These are phyloP conservation scores for Chlamydotis undulata DNA, from an alignment of 2,113 vertebrate genomes.

Conservation along the genomic window DNA sequence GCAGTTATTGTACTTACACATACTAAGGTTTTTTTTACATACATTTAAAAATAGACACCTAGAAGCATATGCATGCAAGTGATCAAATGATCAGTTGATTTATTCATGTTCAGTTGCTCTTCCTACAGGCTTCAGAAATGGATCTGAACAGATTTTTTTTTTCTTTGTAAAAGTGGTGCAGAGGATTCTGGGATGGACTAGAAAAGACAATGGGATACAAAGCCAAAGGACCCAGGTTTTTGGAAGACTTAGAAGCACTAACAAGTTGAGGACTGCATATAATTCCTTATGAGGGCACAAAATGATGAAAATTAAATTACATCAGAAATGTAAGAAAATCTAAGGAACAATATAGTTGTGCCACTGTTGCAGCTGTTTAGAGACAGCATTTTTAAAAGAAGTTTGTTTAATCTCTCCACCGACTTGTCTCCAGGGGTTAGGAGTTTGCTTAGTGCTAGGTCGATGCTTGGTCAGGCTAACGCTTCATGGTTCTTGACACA, in stretches of 20 bases:
- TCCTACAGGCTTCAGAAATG: background rate
- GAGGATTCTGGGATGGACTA: background rate
- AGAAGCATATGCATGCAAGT: background rate
- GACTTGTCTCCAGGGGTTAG: conserved; percentile 52
- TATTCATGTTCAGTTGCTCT: background rate
- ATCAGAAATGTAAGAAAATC: background rate
- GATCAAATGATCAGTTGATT: background rate
- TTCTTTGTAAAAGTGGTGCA: background rate
- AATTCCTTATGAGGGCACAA: background rate
- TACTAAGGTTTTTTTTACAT: background rate
- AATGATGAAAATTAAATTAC: background rate
- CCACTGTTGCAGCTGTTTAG: background rate
- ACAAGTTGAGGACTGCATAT: background rate
- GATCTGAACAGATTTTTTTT: background rate
- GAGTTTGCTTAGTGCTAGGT: conserved; percentile 58
- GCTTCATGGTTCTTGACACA: conserved; percentile 62
- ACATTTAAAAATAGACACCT: background rate
- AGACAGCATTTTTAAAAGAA: background rate
- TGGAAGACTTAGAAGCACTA: background rate
- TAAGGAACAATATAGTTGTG: background rate
- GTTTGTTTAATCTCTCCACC: conserved; percentile 37
- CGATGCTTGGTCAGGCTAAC: conserved; percentile 66
- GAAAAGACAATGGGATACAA: background rate
- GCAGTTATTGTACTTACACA: background rate
- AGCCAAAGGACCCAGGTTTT: background rate